Evolutionary conservation across 2,113 vertebrate genomes (phyloP).

Genomic region (Megalops atlanticus): DNA sequence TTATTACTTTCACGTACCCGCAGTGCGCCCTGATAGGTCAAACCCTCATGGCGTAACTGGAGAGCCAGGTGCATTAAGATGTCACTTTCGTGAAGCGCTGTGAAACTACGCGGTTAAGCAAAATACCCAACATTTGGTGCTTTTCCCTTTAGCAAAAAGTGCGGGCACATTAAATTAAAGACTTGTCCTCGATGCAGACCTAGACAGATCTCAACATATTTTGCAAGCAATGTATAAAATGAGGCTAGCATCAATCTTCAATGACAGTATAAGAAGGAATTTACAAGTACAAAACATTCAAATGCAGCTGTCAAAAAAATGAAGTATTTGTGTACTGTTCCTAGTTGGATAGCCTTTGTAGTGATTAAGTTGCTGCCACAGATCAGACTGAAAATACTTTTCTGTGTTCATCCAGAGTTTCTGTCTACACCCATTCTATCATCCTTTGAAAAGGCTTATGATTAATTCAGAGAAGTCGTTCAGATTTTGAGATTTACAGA

Average conservation of each 20-base stretch:
- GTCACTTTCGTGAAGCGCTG: background rate
- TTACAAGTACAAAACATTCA: too few species aligned
- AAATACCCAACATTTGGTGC: background rate
- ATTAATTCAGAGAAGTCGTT: too few species aligned
- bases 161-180: background rate
- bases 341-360: too few species aligned
- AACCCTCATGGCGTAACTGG: slow-evolving; percentile 45
- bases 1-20: background rate
- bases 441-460: too few species aligned
- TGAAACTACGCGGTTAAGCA: background rate
- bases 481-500: too few species aligned
- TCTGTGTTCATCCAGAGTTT: too few species aligned
- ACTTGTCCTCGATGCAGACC: background rate
- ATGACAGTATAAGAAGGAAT: background rate
- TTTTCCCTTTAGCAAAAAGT: background rate
- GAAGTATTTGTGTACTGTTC: too few species aligned
- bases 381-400: too few species aligned
- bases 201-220: background rate
- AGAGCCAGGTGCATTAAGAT: slow-evolving; percentile 37
- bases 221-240: background rate
- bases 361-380: too few species aligned
- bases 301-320: too few species aligned
- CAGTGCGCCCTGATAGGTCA: slow-evolving; percentile 51
- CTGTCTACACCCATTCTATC: too few species aligned
- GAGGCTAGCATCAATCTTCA: background rate